Conservation (phyloP, 2,888 invertebrate species). For the Clistopyga incitator region DNA sequence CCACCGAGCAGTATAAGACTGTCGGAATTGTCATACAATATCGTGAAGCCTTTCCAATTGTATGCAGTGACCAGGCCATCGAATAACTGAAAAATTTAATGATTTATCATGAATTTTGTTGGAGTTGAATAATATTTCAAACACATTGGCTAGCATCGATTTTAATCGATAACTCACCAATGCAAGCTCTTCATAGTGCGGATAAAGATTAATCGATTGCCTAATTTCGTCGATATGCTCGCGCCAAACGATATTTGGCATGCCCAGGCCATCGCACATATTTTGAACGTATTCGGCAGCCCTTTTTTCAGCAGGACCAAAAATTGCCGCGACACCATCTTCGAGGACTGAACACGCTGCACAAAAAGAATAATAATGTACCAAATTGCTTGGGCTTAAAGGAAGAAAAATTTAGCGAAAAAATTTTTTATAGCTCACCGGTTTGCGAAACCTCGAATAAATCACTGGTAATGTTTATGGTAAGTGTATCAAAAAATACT, state of each 20-base stretch:
- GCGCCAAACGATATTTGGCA: slow-evolving; percentile 93
- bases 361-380: slow-evolving; percentile 65
- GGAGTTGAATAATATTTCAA: no score
- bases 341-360: slow-evolving; percentile 87
- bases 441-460: slow-evolving; percentile 64
- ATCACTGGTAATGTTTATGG: slow-evolving; percentile 65
- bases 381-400: not conserved
- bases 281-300: slow-evolving; percentile 92
- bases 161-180: slow-evolving; percentile 73
- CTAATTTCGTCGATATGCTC: slow-evolving; percentile 87
- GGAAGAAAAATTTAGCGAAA: not conserved
- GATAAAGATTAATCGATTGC: slow-evolving; percentile 90
- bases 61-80: slow-evolving; percentile 89
- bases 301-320: slow-evolving; percentile 91
- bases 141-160: not conserved
- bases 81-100: slow-evolving; percentile 85
- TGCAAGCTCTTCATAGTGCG: slow-evolving; percentile 88
- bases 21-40: slow-evolving; percentile 93
- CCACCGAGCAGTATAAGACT: slow-evolving; percentile 90
- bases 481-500: slow-evolving; percentile 65
- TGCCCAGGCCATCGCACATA: slow-evolving; percentile 92
- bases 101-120: not conserved
- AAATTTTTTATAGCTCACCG: slow-evolving; percentile 66
- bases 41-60: slow-evolving; percentile 94
- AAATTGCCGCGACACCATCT: slow-evolving; percentile 91